Evolutionary conservation across 2,888 invertebrate genomes (phyloP).

Genomic region (Disparrhopalites patrizii): DNA sequence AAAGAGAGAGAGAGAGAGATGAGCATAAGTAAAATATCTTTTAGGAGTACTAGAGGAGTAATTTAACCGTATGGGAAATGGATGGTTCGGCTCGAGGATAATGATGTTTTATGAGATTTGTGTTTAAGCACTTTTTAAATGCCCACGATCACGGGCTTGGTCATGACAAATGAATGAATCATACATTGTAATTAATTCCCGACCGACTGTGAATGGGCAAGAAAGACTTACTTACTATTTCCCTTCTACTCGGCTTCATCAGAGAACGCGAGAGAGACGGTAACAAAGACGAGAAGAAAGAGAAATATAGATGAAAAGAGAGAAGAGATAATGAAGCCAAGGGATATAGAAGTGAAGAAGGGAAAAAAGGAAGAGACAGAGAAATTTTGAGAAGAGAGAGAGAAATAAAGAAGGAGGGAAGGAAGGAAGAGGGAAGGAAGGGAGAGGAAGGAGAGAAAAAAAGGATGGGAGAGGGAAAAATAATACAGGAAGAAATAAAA

Average conservation of each 20-base stretch:
- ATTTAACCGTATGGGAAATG: constrained; percentile 29
- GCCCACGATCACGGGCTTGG: constrained; percentile 34
- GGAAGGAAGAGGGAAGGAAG: neutral
- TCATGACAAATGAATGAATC: constrained; percentile 49
- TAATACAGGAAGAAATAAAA: neutral
- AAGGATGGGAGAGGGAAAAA: neutral
- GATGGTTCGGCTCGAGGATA: constrained; percentile 29
- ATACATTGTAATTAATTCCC: constrained; percentile 49
- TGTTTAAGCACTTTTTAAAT: constrained; percentile 40
- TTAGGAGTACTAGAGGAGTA: constrained; percentile 4
- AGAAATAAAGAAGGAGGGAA: neutral
- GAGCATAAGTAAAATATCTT: neutral
- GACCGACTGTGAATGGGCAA: constrained; percentile 47
- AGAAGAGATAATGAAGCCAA: too few relatives aligned
- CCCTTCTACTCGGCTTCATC: neutral
- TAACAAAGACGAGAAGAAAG: too few relatives aligned
- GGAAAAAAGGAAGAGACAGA: neutral
- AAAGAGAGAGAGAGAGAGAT: neutral
- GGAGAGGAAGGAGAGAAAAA: too few relatives aligned
- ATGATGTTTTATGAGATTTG: constrained; percentile 42
- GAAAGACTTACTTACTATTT: constrained; percentile 5
- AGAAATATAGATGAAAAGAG: neutral
- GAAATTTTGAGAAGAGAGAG: neutral
- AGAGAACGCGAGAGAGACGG: too few relatives aligned
- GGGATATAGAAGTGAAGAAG: too few relatives aligned